A percentile compares a stretch with the other conserved stretches of the same genome.
Evolutionary conservation across 1,140 invertebrate species (phyloP).

Genomic region (Drosophila varians): DNA sequence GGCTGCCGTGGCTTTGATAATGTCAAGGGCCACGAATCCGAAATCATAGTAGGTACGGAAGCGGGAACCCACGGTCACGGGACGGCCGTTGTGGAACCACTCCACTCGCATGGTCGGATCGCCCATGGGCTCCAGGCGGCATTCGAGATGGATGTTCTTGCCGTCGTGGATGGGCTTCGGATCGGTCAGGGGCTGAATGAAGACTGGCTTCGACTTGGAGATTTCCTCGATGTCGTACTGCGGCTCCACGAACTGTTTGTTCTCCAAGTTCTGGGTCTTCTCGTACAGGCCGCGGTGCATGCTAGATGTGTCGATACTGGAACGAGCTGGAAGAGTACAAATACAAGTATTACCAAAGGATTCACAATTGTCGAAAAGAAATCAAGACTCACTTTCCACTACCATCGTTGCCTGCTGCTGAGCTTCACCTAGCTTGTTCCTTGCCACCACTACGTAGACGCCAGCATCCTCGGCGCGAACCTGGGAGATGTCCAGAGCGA

Average conservation of each 20-base stretch:
- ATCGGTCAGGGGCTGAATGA: constrained; percentile 92
- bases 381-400: constrained; percentile 92
- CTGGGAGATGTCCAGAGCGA: constrained; percentile 95
- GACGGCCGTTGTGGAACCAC: constrained; percentile 96
- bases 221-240: constrained; percentile 96
- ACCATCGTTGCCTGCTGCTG: constrained; percentile 91
- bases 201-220: constrained; percentile 95
- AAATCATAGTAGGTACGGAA: constrained; percentile 98
- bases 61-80: constrained; percentile 93
- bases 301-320: constrained; percentile 93
- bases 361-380: not conserved
- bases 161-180: constrained; percentile 94
- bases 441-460: constrained; percentile 94
- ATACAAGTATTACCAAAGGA: too few species aligned
- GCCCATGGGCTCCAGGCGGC: constrained; percentile 95
- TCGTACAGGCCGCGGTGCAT: constrained; percentile 93
- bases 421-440: constrained; percentile 93
- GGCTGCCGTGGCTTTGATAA: constrained; percentile 92
- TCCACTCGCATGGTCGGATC: constrained; percentile 98
- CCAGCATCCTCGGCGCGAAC: constrained; percentile 94
- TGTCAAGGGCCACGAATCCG: constrained; percentile 95
- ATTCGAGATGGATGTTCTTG: constrained; percentile 95
- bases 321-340: constrained; percentile 86
- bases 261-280: constrained; percentile 94
- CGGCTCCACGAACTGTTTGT: constrained; percentile 92